phyloP scores from a whole-genome alignment of 2,113 vertebrate genomes.

The Ellobius talpinus region DNA sequence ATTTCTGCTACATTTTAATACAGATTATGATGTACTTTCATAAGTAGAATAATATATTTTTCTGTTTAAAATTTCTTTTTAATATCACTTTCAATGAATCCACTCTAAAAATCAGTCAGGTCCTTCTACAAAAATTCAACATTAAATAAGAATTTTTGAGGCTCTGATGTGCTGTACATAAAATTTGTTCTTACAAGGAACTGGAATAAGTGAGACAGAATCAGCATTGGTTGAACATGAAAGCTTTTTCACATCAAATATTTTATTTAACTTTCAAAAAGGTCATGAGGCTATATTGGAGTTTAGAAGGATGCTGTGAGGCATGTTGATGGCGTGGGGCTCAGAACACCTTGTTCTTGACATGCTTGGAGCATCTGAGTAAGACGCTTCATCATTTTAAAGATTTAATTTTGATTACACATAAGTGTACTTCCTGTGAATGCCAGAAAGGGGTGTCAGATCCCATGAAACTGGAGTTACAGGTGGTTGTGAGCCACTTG shows the following conservation, averaged over 20 bases:
- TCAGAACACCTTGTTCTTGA: neutral
- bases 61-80: neutral
- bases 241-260: neutral
- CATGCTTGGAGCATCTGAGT: neutral
- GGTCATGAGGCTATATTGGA: neutral
- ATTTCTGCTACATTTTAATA: constrained; percentile 33
- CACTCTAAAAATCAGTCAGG: neutral
- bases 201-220: neutral
- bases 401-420: neutral
- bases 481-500: neutral
- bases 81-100: constrained; percentile 4
- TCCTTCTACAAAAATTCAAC: neutral
- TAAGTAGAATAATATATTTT: neutral
- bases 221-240: too few relatives aligned
- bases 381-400: neutral
- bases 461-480: neutral
- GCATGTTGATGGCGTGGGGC: neutral
- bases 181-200: neutral
- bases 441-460: neutral
- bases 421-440: neutral
- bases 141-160: neutral
- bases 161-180: neutral
- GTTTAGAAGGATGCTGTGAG: fast-evolving
- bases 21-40: constrained; percentile 13
- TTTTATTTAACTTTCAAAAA: neutral